Conservation (phyloP, 2,113 vertebrate genomes). For the Xerus inauris region DNA sequence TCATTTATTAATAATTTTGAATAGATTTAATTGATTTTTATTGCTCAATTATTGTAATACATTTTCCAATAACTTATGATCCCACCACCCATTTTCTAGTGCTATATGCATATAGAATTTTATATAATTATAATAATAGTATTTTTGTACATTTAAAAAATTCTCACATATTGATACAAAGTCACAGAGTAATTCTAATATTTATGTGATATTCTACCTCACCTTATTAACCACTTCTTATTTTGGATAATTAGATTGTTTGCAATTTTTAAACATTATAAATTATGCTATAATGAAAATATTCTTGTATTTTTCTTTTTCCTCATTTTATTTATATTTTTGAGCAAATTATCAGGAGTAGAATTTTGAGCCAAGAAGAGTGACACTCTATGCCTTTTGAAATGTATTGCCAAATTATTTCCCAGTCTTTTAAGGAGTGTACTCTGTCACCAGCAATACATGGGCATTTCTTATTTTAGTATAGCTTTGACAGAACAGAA, state of each 20-base stretch:
- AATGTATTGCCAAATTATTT: not conserved
- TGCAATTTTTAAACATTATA: not conserved
- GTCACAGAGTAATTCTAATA: not conserved
- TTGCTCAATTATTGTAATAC: not conserved
- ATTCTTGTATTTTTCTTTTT: not conserved
- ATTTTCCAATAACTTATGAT: not conserved
- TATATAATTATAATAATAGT: not conserved
- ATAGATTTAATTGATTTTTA: not conserved
- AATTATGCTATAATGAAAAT: not conserved
- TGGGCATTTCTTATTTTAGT: not conserved
- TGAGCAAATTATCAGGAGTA: not conserved
- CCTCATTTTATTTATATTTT: not conserved
- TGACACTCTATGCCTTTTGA: not conserved
- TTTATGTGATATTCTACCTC: not conserved
- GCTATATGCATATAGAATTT: not conserved
- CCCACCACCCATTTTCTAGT: not conserved
- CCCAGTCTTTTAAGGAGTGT: not conserved
- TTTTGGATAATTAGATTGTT: not conserved
- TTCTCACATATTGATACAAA: not conserved
- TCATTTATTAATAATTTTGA: not conserved
- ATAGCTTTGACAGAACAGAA: not conserved
- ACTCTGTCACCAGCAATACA: not conserved
- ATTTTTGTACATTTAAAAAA: not conserved
- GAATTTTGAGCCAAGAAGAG: not conserved
- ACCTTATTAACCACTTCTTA: not conserved